Conservation (phyloP, 2,113 vertebrate genomes). For the Mola mola region DNA sequence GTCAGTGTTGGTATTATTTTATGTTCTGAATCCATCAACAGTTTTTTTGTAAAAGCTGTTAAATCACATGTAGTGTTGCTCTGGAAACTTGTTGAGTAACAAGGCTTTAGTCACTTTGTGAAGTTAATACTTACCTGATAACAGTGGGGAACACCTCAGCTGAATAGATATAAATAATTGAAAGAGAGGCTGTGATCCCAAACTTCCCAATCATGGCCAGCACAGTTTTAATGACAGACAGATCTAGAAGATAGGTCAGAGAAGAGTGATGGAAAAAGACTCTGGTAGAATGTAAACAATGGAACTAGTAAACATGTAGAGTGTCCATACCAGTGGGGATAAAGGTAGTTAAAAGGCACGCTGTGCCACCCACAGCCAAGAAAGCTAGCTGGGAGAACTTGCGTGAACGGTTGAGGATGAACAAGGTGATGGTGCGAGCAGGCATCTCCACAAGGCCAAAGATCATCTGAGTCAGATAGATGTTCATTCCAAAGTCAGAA, state of each 20-base stretch:
- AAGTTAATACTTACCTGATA: constrained; percentile 70
- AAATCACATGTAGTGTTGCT: too few species aligned
- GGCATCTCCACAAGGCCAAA: constrained; percentile 83
- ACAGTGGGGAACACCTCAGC: constrained; percentile 79
- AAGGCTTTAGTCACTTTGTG: not conserved
- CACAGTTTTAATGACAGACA: constrained; percentile 57
- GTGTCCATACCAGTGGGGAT: constrained; percentile 58
- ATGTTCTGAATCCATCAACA: too few species aligned
- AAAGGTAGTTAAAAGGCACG: constrained; percentile 76
- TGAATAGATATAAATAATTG: constrained; percentile 78
- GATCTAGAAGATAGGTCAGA: constrained; percentile 36
- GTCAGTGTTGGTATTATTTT: too few species aligned
- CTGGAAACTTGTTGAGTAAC: not conserved
- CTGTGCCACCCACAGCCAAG: constrained; percentile 67
- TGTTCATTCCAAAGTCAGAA: constrained; percentile 79
- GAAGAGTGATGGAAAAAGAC: not conserved
- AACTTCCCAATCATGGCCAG: constrained; percentile 80
- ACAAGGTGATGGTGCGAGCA: constrained; percentile 72
- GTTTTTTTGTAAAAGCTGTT: too few species aligned
- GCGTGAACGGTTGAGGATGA: constrained; percentile 75
- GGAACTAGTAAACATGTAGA: not conserved
- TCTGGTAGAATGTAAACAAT: not conserved
- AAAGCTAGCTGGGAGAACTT: constrained; percentile 74
- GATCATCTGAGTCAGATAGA: constrained; percentile 84
- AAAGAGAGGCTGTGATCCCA: constrained; percentile 76